Conservation (phyloP, 2,888 invertebrate genomes). For the Eledona agricola region DNA sequence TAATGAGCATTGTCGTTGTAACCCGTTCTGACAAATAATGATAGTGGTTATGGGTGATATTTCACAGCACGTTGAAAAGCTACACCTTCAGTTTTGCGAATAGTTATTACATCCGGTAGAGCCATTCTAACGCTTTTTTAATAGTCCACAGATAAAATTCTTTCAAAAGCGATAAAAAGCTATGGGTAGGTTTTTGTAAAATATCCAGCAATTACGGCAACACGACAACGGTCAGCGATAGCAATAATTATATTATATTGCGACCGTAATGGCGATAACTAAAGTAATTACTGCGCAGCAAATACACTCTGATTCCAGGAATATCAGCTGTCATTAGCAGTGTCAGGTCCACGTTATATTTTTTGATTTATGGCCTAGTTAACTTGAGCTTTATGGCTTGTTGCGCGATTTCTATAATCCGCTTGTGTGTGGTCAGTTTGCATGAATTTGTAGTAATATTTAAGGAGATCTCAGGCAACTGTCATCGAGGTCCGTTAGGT, state of each 20-base stretch:
- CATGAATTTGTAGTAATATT: constrained; percentile 16
- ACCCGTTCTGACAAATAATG: background rate
- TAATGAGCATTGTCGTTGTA: background rate
- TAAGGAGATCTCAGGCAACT: constrained; percentile 18
- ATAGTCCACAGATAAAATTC: constrained; percentile 11
- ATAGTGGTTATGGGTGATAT: no score
- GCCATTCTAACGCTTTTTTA: constrained; percentile 1
- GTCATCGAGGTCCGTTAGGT: constrained; percentile 32
- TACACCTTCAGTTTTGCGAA: background rate
- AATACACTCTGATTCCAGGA: no score
- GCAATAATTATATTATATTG: constrained; percentile 17
- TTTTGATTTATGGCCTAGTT: constrained; percentile 9
- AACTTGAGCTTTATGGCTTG: constrained; percentile 1
- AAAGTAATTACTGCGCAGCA: constrained; percentile 5
- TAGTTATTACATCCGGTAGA: constrained; percentile 4
- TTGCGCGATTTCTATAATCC: no score
- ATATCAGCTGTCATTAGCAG: no score
- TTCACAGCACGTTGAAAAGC: no score
- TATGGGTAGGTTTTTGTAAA: no score
- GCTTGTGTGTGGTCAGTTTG: constrained; percentile 4
- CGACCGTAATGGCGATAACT: background rate
- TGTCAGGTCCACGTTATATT: no score
- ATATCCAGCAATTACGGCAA: constrained; percentile 6
- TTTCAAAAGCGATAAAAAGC: no score
- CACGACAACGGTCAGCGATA: constrained; percentile 9